Evolutionary conservation across 2,797 vertebrate genomes (phyloP).

Genomic region (Characodon lateralis): DNA sequence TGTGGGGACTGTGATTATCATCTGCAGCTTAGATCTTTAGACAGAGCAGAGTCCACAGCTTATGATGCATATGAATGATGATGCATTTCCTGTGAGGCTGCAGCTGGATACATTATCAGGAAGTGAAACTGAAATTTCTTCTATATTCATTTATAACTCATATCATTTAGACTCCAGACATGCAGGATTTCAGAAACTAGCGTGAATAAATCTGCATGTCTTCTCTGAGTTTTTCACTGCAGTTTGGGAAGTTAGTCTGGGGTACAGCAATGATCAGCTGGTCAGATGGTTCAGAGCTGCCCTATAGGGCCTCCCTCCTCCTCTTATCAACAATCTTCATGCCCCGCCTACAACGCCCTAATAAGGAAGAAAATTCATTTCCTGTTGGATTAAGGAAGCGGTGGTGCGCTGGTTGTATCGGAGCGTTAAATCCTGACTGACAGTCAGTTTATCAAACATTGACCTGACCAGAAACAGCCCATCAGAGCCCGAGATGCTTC

Average conservation of each 20-base stretch:
- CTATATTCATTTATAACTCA: conserved; percentile 6
- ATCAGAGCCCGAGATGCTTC: conserved; percentile 11
- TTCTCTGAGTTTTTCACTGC: background rate
- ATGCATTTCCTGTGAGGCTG: background rate
- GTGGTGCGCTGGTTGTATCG: background rate
- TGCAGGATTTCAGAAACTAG: background rate
- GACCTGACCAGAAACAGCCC: conserved; percentile 25
- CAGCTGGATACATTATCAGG: background rate
- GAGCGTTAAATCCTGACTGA: conserved; percentile 39
- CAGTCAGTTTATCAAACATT: conserved; percentile 45
- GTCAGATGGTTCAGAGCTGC: background rate
- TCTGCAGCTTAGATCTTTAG: background rate
- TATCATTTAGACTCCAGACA: background rate
- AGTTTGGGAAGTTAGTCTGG: background rate
- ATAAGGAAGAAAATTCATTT: conserved; percentile 44
- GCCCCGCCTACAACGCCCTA: conserved; percentile 1
- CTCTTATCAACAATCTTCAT: conserved; percentile 2
- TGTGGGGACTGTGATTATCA: background rate
- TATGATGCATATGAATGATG: background rate
- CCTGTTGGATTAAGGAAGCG: conserved; percentile 30
- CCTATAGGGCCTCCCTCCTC: background rate
- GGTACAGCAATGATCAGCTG: background rate
- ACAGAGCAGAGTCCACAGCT: background rate
- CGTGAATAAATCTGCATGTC: conserved; percentile 10
- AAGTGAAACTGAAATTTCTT: background rate